Evolutionary conservation across 1,140 invertebrate species (phyloP).

Genomic region (Probaryconus sp.): DNA sequence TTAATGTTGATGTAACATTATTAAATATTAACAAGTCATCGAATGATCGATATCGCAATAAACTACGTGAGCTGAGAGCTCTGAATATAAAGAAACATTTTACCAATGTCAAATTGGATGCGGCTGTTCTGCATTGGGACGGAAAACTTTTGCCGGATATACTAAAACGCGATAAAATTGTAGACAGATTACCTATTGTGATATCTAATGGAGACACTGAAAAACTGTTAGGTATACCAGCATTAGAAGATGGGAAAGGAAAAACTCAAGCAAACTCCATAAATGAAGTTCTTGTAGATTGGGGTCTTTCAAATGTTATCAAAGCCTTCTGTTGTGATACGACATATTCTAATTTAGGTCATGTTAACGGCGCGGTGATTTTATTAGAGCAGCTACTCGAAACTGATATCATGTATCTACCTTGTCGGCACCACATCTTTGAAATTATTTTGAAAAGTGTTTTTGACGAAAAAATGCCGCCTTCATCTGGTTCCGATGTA

Average conservation of each 20-base stretch:
- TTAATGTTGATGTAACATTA: constrained; percentile 8
- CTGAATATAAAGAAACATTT: constrained; percentile 1
- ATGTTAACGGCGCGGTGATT: too few species aligned
- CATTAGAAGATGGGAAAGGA: constrained; percentile 9
- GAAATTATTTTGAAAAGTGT: constrained; percentile 8
- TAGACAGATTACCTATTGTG: background rate
- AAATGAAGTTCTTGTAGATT: background rate
- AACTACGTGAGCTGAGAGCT: constrained; percentile 2
- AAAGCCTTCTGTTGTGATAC: constrained; percentile 6
- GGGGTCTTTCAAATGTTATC: background rate
- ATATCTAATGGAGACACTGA: constrained; percentile 10
- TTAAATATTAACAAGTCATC: constrained; percentile 26
- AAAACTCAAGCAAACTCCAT: constrained; percentile 5
- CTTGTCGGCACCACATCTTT: constrained; percentile 18
- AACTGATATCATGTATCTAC: constrained; percentile 9
- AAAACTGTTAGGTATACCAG: constrained; percentile 7
- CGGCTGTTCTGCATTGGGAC: constrained; percentile 8
- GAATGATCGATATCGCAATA: background rate
- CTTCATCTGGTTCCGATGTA: background rate
- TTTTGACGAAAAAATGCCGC: constrained; percentile 6
- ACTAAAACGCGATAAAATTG: background rate
- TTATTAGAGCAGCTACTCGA: too few species aligned
- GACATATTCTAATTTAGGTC: background rate
- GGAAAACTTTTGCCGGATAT: constrained; percentile 8
- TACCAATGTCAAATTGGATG: background rate